phyloP scores from a whole-genome alignment of 1,140 invertebrate species.

The Prorops nasuta region DNA sequence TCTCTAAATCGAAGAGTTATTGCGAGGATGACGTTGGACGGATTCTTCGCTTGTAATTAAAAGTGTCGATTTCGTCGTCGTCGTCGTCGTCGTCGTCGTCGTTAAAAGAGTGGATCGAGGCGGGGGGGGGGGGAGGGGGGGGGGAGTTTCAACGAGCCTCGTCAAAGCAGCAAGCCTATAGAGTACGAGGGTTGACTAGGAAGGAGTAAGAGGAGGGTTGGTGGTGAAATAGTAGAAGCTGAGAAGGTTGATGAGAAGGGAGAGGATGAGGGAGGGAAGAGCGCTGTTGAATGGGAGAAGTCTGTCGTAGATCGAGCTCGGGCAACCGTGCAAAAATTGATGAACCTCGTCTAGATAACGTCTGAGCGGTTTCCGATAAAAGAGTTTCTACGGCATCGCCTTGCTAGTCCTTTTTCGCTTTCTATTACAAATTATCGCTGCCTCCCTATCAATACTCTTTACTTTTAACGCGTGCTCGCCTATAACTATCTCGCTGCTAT shows the following conservation, averaged over 20 bases:
- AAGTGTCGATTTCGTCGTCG: slow-evolving; percentile 29
- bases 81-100: slow-evolving; percentile 12
- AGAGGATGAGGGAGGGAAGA: slow-evolving; percentile 29
- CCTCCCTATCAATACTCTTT: too few relatives aligned
- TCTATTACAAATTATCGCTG: too few relatives aligned
- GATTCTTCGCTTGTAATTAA: slow-evolving; percentile 22
- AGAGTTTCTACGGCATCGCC: not conserved
- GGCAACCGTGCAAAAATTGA: slow-evolving; percentile 41
- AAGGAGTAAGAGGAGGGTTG: too few relatives aligned
- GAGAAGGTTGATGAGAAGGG: slow-evolving; percentile 9
- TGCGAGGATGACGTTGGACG: too few relatives aligned
- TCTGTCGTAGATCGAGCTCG: slow-evolving; percentile 23
- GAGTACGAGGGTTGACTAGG: too few relatives aligned
- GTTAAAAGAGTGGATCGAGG: slow-evolving; percentile 1
- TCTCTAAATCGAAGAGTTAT: too few relatives aligned
- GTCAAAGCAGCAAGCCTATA: too few relatives aligned
- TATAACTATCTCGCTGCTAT: too few relatives aligned
- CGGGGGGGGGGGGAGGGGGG: not conserved
- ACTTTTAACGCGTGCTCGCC: too few relatives aligned
- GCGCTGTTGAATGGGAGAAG: not conserved
- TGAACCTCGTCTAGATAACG: slow-evolving; percentile 37
- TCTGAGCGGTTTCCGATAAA: not conserved
- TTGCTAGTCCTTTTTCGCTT: not conserved
- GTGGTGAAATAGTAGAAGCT: too few relatives aligned
- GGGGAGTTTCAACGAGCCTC: not conserved